These are phyloP conservation scores for Nephrocerus scutellatus DNA, from an alignment of 2,888 invertebrate genomes.

Conservation along the genomic window DNA sequence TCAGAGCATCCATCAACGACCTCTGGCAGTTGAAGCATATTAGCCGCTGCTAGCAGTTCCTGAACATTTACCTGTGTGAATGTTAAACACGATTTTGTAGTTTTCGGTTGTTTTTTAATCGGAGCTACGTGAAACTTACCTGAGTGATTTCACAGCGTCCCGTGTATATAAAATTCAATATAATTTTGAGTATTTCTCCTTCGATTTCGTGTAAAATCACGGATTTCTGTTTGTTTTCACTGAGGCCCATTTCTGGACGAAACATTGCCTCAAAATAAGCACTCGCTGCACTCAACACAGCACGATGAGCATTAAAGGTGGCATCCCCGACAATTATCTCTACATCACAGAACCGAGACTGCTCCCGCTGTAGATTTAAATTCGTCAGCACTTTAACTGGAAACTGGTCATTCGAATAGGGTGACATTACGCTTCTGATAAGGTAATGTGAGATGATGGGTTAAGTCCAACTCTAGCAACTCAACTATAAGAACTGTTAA, in stretches of 20 bases:
- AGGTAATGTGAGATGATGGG: no score
- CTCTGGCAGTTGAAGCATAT: conserved; percentile 83
- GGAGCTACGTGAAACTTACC: conserved; percentile 30
- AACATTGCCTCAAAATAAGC: conserved; percentile 94
- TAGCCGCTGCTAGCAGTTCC: conserved; percentile 80
- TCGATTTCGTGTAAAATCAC: conserved; percentile 76
- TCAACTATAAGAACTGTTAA: no score
- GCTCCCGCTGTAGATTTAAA: conserved; percentile 65
- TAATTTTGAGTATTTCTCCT: conserved; percentile 64
- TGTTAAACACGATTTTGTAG: background rate
- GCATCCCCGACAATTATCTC: conserved; percentile 71
- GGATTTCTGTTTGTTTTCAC: conserved; percentile 71
- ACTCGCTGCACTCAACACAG: conserved; percentile 79
- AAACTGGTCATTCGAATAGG: conserved; percentile 43
- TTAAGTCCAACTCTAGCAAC: no score
- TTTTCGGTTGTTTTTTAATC: background rate
- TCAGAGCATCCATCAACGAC: conserved; percentile 77
- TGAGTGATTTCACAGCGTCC: conserved; percentile 53
- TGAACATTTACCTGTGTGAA: conserved; percentile 64
- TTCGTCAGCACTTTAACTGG: conserved; percentile 50
- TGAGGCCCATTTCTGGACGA: conserved; percentile 62
- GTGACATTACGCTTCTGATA: conserved; percentile 36
- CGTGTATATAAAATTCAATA: conserved; percentile 84
- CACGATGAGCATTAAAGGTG: conserved; percentile 71
- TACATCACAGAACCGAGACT: conserved; percentile 77